Percentiles rank a stretch among this genome's conserved stretches.
These are phyloP conservation scores for Tolmerus cingulatus DNA, from an alignment of 2,888 invertebrate species.

Conservation along the genomic window DNA sequence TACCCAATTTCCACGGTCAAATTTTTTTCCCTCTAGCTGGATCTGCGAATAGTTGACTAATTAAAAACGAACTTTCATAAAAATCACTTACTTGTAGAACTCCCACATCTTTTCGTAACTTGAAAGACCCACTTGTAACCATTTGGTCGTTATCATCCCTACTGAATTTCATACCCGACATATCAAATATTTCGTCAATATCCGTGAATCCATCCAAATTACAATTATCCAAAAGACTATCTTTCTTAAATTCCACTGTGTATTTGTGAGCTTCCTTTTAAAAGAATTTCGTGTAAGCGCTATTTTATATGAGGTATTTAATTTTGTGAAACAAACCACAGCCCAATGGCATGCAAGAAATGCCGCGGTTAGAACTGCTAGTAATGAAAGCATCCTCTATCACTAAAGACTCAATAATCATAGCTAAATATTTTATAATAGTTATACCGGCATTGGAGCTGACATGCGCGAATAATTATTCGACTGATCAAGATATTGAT, in stretches of 20 bases:
- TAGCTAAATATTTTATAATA: not conserved
- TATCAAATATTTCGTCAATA: not conserved
- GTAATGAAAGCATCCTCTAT: not conserved
- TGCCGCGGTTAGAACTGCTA: not conserved
- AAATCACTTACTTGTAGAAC: not conserved
- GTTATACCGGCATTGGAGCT: not conserved
- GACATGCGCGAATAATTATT: not conserved
- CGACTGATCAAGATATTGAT: not conserved
- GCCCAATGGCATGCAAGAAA: not conserved
- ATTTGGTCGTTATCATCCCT: not conserved
- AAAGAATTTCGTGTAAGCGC: not conserved
- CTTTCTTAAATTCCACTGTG: not conserved
- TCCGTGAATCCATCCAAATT: not conserved
- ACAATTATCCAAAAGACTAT: not conserved
- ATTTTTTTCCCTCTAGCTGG: not conserved
- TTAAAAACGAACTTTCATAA: not conserved
- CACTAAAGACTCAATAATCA: not conserved
- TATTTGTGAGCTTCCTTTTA: not conserved
- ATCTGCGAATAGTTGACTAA: not conserved
- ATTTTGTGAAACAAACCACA: not conserved
- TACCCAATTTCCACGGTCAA: not conserved
- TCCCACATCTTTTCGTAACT: not conserved
- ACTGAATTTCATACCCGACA: not conserved
- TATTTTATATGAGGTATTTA: not conserved
- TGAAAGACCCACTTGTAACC: not conserved